Percentiles rank a stretch among this genome's conserved stretches.
phyloP scores from a whole-genome alignment of 2,113 vertebrate species.

The Ammospiza nelsoni region DNA sequence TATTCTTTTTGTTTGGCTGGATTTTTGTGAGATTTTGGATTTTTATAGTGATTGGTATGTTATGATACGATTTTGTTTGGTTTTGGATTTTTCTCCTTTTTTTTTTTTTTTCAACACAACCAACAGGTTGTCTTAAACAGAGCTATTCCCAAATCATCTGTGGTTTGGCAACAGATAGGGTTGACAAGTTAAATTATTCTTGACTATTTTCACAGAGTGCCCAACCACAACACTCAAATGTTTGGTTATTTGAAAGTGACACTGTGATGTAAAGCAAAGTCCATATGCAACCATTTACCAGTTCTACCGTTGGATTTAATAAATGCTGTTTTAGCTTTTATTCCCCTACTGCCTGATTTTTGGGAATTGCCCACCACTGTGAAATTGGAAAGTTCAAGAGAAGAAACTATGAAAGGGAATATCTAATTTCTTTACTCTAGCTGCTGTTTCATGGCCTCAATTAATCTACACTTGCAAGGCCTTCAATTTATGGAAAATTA shows the following conservation, averaged over 20 bases:
- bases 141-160: not conserved
- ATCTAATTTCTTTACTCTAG: slow-evolving; percentile 48
- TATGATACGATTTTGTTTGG: not conserved
- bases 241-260: not conserved
- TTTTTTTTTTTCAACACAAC: not conserved
- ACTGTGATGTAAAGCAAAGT: not conserved
- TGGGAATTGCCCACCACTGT: not conserved
- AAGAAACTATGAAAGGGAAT: slow-evolving; percentile 54
- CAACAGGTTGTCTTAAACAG: not conserved
- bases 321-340: slow-evolving; percentile 31
- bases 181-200: not conserved
- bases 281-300: not conserved
- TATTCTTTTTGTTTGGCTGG: not conserved
- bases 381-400: slow-evolving; percentile 52
- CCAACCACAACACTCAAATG: not conserved
- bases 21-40: not conserved
- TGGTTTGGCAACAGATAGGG: not conserved
- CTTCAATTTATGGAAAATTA: slow-evolving; percentile 43
- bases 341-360: slow-evolving; percentile 18
- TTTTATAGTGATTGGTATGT: not conserved
- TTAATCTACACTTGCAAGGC: slow-evolving; percentile 48
- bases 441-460: slow-evolving; percentile 37
- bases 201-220: not conserved
- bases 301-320: not conserved
- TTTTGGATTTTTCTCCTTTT: not conserved